Conservation (phyloP, 2,797 vertebrate genomes). For the Heliangelus exortis region DNA sequence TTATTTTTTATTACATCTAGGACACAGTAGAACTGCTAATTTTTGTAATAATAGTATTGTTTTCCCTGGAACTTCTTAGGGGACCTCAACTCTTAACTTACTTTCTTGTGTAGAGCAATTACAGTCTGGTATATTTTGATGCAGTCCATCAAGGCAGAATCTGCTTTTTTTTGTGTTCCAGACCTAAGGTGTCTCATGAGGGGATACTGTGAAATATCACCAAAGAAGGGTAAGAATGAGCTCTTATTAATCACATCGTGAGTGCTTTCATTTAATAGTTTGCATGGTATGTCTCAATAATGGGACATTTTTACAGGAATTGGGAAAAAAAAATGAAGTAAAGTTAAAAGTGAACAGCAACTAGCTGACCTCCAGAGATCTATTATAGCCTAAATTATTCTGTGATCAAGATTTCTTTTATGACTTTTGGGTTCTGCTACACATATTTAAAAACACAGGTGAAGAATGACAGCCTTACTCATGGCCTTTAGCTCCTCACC, state of each 20-base stretch:
- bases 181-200: background rate
- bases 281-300: background rate
- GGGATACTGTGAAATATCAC: background rate
- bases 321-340: background rate
- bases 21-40: background rate
- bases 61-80: background rate
- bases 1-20: background rate
- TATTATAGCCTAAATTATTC: background rate
- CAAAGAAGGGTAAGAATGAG: background rate
- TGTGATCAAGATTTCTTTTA: background rate
- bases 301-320: background rate
- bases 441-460: background rate
- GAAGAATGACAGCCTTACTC: background rate
- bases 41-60: background rate
- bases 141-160: background rate
- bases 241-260: background rate
- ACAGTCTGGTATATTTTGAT: background rate
- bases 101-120: background rate
- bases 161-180: background rate
- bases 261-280: background rate
- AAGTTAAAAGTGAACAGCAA: background rate
- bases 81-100: background rate
- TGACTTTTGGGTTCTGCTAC: background rate
- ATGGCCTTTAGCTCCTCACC: background rate
- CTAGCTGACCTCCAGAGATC: background rate